These are phyloP conservation scores for Hemibagrus wyckioides DNA, from an alignment of 2,113 vertebrate genomes.

Conservation along the genomic window DNA sequence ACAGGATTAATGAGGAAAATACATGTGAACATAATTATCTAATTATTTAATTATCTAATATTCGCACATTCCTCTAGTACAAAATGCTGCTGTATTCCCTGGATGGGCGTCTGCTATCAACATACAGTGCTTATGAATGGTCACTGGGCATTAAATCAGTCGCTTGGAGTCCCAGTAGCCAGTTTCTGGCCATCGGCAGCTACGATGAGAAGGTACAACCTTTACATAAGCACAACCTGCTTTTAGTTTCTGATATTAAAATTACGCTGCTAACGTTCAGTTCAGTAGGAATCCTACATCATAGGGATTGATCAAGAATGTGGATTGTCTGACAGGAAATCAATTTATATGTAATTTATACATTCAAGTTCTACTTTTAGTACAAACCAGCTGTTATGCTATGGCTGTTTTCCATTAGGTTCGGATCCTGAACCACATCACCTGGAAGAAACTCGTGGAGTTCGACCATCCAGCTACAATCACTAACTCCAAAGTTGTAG, in stretches of 20 bases:
- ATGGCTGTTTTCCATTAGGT: constrained; percentile 72
- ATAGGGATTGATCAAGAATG: neutral
- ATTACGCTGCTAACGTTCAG: neutral
- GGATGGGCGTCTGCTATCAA: constrained; percentile 87
- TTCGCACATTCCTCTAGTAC: constrained; percentile 77
- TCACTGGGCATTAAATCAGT: constrained; percentile 88
- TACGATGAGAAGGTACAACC: constrained; percentile 89
- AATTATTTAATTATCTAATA: no score
- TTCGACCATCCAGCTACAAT: constrained; percentile 82
- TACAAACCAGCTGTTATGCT: neutral
- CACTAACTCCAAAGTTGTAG: constrained; percentile 77
- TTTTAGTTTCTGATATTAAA: neutral
- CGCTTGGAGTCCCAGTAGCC: constrained; percentile 94
- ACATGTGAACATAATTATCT: no score
- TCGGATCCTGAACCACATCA: constrained; percentile 91
- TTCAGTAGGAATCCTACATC: neutral
- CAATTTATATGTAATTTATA: neutral
- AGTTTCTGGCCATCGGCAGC: constrained; percentile 93
- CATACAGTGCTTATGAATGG: constrained; percentile 89
- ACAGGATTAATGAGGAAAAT: neutral
- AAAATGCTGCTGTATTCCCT: constrained; percentile 91
- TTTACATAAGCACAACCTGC: neutral
- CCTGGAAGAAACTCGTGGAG: constrained; percentile 89
- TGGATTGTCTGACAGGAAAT: neutral
- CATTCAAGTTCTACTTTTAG: neutral